phyloP scores from a whole-genome alignment of 1,140 invertebrate species.

The Anagrus nilaparvatae region DNA sequence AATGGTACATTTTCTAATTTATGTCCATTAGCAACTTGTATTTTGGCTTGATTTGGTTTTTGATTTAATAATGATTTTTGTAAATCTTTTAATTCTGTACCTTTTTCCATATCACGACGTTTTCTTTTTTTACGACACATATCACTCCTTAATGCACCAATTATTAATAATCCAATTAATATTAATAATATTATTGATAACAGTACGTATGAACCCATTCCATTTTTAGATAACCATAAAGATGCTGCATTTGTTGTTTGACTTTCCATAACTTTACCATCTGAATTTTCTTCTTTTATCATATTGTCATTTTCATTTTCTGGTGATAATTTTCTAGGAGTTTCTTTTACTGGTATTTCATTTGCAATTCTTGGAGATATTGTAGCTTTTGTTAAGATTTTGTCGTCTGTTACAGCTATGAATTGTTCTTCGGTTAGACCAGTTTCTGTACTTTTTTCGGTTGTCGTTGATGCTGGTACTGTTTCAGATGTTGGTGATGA shows the following conservation, averaged over 20 bases:
- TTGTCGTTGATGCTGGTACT: slow-evolving; percentile 11
- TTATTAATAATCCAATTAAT: slow-evolving; percentile 29
- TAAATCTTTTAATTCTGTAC: slow-evolving; percentile 38
- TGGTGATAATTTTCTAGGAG: not conserved
- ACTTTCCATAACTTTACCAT: slow-evolving; percentile 14
- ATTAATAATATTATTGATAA: slow-evolving; percentile 28
- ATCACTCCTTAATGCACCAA: slow-evolving; percentile 37
- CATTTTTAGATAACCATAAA: slow-evolving; percentile 30
- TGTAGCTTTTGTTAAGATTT: not conserved
- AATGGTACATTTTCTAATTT: slow-evolving; percentile 30
- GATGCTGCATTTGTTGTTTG: slow-evolving; percentile 21
- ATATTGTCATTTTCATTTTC: not conserved
- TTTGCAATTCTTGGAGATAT: not conserved
- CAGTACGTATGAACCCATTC: slow-evolving; percentile 37
- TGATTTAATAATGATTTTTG: slow-evolving; percentile 32
- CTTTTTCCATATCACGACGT: slow-evolving; percentile 30
- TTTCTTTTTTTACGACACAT: slow-evolving; percentile 34
- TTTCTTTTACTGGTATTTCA: not conserved
- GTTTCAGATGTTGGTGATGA: not conserved
- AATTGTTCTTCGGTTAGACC: slow-evolving; percentile 32
- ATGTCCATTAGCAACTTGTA: slow-evolving; percentile 30
- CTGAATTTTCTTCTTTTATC: slow-evolving; percentile 12
- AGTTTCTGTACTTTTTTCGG: slow-evolving; percentile 20
- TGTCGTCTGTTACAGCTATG: slow-evolving; percentile 19
- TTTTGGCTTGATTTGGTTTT: slow-evolving; percentile 25